Percentiles rank a stretch among this genome's conserved stretches.
phyloP scores from a whole-genome alignment of 2,113 vertebrate species.

The Gymnarchus niloticus region DNA sequence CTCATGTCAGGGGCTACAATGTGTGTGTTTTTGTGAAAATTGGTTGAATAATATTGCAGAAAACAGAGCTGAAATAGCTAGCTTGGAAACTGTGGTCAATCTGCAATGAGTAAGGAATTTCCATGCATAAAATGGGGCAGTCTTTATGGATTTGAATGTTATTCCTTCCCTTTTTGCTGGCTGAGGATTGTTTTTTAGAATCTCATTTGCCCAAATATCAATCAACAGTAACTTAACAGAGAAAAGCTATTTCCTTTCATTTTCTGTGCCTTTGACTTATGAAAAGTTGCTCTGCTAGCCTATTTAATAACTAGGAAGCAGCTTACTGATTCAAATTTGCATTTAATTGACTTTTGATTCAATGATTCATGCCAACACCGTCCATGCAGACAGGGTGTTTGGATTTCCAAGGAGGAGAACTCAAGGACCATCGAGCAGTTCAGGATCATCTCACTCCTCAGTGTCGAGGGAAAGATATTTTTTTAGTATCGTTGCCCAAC shows the following conservation, averaged over 20 bases:
- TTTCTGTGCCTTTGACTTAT: not conserved
- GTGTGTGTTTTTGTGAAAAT: not conserved
- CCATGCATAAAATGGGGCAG: conserved; percentile 19
- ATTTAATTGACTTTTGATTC: not conserved
- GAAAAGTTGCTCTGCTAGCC: not conserved
- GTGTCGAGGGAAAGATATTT: too few species aligned
- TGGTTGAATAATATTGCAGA: not conserved
- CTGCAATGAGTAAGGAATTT: conserved; percentile 13
- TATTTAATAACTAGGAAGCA: not conserved
- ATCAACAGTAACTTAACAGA: conserved; percentile 18
- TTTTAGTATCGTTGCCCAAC: too few species aligned
- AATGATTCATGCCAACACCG: not conserved
- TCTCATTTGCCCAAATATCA: conserved; percentile 28
- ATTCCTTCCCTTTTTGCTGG: conserved; percentile 3
- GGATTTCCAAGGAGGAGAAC: too few species aligned
- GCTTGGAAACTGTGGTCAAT: not conserved
- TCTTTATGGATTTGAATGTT: conserved; percentile 39
- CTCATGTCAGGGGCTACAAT: not conserved
- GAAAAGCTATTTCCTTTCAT: not conserved
- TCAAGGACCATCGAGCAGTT: too few species aligned
- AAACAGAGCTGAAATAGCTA: not conserved
- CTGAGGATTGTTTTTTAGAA: conserved; percentile 30
- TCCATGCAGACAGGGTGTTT: not conserved
- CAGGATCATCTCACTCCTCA: too few species aligned
- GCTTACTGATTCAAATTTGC: not conserved